These are phyloP conservation scores for Montipora sp. DNA, from an alignment of 64 coral and sea anemone genomes.

Conservation along the genomic window DNA sequence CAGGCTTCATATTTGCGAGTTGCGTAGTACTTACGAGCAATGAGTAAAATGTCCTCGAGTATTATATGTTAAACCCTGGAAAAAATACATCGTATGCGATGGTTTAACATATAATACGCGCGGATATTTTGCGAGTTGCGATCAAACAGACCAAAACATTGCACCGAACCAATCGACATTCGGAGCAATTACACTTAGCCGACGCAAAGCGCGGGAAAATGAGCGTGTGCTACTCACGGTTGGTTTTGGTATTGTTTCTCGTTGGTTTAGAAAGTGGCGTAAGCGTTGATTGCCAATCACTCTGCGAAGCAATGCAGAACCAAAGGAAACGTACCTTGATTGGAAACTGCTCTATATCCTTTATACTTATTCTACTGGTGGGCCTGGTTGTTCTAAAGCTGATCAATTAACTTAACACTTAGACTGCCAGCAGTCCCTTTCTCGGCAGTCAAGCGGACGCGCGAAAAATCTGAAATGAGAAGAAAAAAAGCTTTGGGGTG, in stretches of 20 bases:
- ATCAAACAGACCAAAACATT: not conserved
- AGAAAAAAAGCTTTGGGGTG: not conserved
- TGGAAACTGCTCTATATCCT: not conserved
- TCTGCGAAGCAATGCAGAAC: not conserved
- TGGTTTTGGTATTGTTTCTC: not conserved
- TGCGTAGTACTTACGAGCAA: too few relatives aligned
- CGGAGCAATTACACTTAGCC: not conserved
- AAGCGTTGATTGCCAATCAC: not conserved
- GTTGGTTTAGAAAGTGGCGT: not conserved
- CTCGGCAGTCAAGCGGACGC: not conserved
- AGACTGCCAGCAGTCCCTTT: not conserved
- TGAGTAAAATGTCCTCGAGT: too few relatives aligned
- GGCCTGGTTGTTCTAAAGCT: not conserved
- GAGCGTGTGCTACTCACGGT: not conserved
- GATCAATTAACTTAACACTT: too few relatives aligned
- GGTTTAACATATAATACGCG: too few relatives aligned
- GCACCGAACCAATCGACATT: not conserved
- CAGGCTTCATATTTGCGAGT: too few relatives aligned
- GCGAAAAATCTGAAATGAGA: not conserved
- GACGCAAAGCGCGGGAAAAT: slow-evolving; percentile 13
- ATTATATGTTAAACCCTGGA: too few relatives aligned
- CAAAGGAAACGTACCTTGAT: not conserved
- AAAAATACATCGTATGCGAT: too few relatives aligned
- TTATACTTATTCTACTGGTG: not conserved
- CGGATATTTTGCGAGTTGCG: too few relatives aligned